Evolutionary conservation across 2,113 vertebrate species (phyloP), one percentile per base, ranked within the genome.

Genomic region (Microcebus jonahi): DNA sequence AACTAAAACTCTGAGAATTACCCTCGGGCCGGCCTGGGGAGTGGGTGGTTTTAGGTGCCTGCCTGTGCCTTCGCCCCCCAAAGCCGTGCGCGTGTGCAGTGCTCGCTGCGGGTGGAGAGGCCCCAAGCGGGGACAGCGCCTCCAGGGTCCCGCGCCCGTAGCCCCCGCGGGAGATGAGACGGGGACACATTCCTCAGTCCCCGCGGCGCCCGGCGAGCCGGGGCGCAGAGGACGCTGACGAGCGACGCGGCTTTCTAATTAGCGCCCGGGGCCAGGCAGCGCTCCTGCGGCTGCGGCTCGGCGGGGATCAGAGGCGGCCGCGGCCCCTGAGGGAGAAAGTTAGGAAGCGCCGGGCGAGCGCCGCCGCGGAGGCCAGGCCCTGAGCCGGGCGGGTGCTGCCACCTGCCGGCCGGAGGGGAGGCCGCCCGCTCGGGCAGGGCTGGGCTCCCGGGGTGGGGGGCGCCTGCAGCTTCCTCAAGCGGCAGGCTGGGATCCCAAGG

Each of bases 301-400:
- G 31, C 23, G 0, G 42, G 14, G 3, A 71, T 61, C 79, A 0
- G 45, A 79, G 7, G 25, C n/a, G 0, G n/a, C 23, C 21, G 0
- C 12, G 1, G 36, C 31, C 39, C 0, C 0, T 2, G 15, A 55
- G 14, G 13, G 63, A n/a, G 9, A 61, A 85, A 89, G 85, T 42
- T 45, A 17, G 61, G 1, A 81, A 70, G 13, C 1, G 34, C 25
- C 39, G 3, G 0, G 0, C 1, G 0, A 9, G 61, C 3, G 14
- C 36, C 1, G 12, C 79, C 0, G 5, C 84, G 2, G 0, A 84
- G 42, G 42, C 31, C 11, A 2, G 3, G 63, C 27, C 90, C 82
- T 75, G 63, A 83, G 21, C 34, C 53, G 20, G 75, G 84, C 10
- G 8, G 4, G 87, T 98, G 97, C 97, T 97, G 97, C 98, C 98